Base-by-base conservation (phyloP, 2,113 vertebrate genomes). In the Thymallus thymallus region DNA sequence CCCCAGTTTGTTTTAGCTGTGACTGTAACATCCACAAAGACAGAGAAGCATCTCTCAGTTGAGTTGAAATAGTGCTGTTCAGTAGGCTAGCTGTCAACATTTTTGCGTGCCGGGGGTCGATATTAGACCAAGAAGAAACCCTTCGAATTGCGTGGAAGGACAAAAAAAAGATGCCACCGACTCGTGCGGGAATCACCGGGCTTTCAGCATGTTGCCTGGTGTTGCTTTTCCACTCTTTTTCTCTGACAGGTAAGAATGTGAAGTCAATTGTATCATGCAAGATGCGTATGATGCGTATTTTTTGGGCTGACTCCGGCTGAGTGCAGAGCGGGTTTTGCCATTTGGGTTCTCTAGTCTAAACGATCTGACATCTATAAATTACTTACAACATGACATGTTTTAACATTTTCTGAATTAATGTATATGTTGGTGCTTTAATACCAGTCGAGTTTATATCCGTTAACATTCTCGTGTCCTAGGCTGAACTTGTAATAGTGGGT, bases 171-270 rank as follows among this genome's bases (percentile, higher is more conserved):
- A 88, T 88, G 89, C 67, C 45, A 1, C 56, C 46, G 75, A 78
- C n/a, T 74, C 30, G 76, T 77, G 75, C 66, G 71, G 29, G 74
- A 70, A 69, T 79, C 61, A 9, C 32, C 55, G 70, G 32, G 23
- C 69, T 87, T 76, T 70, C 74, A 46, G 5, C 78, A 32, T 87
- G 76, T 24, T 71, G 48, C 26, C 76, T 91, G 78, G 22, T 88
- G 70, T 71, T 84, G 82, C 79, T 90, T 73, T 70, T 86, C 71
- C 74, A 69, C 9, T 76, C 29, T 41, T 56, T 68, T 16, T 6
- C 68, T 48, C 74, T 10, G 30, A 69, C 89, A 82, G 88, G 91
- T 92, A 85, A 87, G 86, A 10, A 68, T 68, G 16, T 62, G 45
- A 72, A 41, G 1, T 0, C 41, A 29, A 29, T 32, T 30, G 1